Base-by-base conservation (phyloP, 1,140 invertebrate genomes). In the Globodera ellingtonae region DNA sequence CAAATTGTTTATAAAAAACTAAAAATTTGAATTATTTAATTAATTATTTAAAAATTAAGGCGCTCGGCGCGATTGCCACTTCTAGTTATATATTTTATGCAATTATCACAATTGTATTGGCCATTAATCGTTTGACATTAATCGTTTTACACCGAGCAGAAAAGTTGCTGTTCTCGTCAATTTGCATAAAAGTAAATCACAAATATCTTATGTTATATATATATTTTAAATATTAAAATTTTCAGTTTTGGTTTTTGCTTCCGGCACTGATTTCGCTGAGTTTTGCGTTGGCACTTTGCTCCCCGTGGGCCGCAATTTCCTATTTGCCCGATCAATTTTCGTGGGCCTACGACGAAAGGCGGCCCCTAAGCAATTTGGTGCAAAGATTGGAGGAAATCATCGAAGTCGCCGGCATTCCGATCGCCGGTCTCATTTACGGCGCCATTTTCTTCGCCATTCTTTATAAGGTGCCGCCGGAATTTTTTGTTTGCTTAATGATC, bases 401-500 rank as follows among this genome's bases (percentile, higher is more conserved):
- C 48, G 85, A 86, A 78, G 62, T 86, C 9, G 83, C 83, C 8
- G 84, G 84, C 13, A 87, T 86, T 66, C 67, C 76, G 35, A 46
- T 81, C 3, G 83, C 85, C 13, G 79, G 70, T 2, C 46, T 87
- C 50, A 80, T 87, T 67, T 86, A 87, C 56, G 6, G 81, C 7
- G 47, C 79, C 18, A 81, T 87, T 69, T 81, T 86, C 70, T 15
- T 77, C 48, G 50, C 75, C 5, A 62, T 86, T 13, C 66, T 82
- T 52, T 52, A 76, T 46, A 86, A 82, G 80, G 84, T 86, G 6
- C 21, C 66, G 67, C 44, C 21, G n/a, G 35, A 0, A 59, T 18
- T 59, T 59, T 35, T 9, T 59, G 35, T 35, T 35, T 35, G 3
- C 35, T 2, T 35, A 35, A 35, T 35, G 35, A 35, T 35, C 35